Evolutionary conservation across 2,113 vertebrate genomes (phyloP).

Genomic region (Corythoichthys haematopterus): DNA sequence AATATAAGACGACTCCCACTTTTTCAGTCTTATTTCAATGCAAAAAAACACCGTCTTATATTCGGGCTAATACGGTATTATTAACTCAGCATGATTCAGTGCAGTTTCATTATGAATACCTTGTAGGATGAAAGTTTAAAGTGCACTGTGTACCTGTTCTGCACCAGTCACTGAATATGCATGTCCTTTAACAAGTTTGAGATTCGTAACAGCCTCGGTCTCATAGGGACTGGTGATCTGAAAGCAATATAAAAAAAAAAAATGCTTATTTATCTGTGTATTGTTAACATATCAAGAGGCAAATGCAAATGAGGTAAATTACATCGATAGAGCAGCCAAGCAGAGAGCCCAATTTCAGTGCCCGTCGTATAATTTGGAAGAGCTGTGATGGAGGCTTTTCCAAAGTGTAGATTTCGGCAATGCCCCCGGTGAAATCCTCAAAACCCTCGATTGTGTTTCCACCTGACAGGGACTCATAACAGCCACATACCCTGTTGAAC

Average conservation of each 20-base stretch:
- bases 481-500: conserved; percentile 82
- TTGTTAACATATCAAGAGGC: not conserved
- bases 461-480: conserved; percentile 85
- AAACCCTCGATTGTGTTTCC: conserved; percentile 90
- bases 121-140: not conserved
- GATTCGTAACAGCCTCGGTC: conserved; percentile 72
- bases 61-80: too few relatives aligned
- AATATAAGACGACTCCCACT: too few relatives aligned
- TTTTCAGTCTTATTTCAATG: too few relatives aligned
- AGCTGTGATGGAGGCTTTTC: conserved; percentile 59
- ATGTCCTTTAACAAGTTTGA: conserved; percentile 82
- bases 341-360: conserved; percentile 64
- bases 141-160: conserved; percentile 66
- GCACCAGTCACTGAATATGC: conserved; percentile 83
- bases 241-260: conserved; percentile 9
- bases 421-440: conserved; percentile 91
- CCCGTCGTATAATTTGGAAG: conserved; percentile 65
- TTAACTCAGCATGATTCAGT: not conserved
- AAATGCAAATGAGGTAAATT: conserved; percentile 32
- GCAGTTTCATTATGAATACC: not conserved
- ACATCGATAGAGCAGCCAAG: conserved; percentile 74
- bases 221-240: conserved; percentile 65
- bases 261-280: not conserved
- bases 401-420: conserved; percentile 82
- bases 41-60: too few relatives aligned